Evolutionary conservation across 2,797 vertebrate genomes (phyloP), one percentile per base, ranked within the genome.

Genomic region (Tiaroga cobitis): DNA sequence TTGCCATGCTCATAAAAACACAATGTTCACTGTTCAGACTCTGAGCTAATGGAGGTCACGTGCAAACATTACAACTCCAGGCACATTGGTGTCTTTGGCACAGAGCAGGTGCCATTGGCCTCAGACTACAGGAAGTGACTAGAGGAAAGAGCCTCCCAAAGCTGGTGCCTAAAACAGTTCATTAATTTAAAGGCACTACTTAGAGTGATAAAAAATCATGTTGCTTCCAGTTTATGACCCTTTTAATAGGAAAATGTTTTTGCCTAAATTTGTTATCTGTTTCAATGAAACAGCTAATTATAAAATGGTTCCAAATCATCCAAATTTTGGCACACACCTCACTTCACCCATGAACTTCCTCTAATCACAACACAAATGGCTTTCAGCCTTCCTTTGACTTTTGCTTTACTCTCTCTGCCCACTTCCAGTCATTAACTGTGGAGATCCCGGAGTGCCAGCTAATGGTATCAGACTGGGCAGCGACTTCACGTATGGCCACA

Each of bases 391-490:
- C n/a, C 4, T 72, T 0, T 8, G 46, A 34, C 73, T 78, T 86
- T 34, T 1, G 19, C 32, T 19, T 86, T 80, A n/a, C 68, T 85
- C 63, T 85, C 1, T 72, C 34, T 32, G 34, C 69, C 69, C 13
- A 19, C 78, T 54, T 89, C 18, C 51, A 99, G 98, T 99, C 81
- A 99, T 99, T 91, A 97, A 97, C 93, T 99, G 98, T 29, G 98
- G 97, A 0, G 98, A 99, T 91, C 97, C 98, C 0, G 98, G 98
- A 0, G 93, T 98, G 37, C 97, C 98, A 2, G 96, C 97, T 87
- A 99, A 98, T 7, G 98, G 98, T n/a, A 87, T 99, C 76, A 92
- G 97, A 16, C 81, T 98, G 87, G 98, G 98, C 89, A 96, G 61
- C 21, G 97, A 98, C 88, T 98, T 98, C 85, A 97, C 93, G 41